phyloP scores from a whole-genome alignment of 2,888 invertebrate genomes.

The Polymixis flavicincta region DNA sequence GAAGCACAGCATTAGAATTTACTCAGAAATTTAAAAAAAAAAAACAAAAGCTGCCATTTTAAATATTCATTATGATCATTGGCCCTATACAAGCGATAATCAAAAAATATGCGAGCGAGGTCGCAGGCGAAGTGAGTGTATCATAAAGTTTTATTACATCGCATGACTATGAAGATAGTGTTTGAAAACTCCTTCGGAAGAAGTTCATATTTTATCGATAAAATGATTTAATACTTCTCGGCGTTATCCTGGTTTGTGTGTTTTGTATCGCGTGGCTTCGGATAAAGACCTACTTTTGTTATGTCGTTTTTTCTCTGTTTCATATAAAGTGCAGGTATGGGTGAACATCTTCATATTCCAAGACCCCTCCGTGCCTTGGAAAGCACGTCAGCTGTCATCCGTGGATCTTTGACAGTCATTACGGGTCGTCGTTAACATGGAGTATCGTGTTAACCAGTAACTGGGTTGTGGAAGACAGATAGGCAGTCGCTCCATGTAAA shows the following conservation, averaged over 20 bases:
- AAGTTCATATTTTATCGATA: slow-evolving; percentile 66
- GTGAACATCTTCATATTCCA: no score
- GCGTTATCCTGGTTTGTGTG: slow-evolving; percentile 24
- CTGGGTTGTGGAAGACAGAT: no score
- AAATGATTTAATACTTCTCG: slow-evolving; percentile 60
- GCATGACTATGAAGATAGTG: slow-evolving; percentile 66
- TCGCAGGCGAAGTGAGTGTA: slow-evolving; percentile 41
- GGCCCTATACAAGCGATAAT: slow-evolving; percentile 39
- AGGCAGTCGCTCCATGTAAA: no score
- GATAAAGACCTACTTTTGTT: slow-evolving; percentile 9
- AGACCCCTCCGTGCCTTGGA: no score
- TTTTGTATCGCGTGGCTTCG: slow-evolving; percentile 4
- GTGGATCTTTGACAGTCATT: no score
- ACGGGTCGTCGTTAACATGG: no score
- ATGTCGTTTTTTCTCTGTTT: neutral
- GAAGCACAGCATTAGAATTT: no score
- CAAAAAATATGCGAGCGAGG: slow-evolving; percentile 38
- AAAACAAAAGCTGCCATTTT: neutral
- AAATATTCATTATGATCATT: slow-evolving; percentile 13
- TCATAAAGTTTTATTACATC: slow-evolving; percentile 65
- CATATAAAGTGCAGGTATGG: no score
- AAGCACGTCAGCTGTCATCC: no score
- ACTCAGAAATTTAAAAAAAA: slow-evolving; percentile 12
- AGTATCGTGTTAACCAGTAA: no score
- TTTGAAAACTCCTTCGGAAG: slow-evolving; percentile 58